Conservation (phyloP, 2,797 vertebrate genomes). For the Acanthis flammea region DNA sequence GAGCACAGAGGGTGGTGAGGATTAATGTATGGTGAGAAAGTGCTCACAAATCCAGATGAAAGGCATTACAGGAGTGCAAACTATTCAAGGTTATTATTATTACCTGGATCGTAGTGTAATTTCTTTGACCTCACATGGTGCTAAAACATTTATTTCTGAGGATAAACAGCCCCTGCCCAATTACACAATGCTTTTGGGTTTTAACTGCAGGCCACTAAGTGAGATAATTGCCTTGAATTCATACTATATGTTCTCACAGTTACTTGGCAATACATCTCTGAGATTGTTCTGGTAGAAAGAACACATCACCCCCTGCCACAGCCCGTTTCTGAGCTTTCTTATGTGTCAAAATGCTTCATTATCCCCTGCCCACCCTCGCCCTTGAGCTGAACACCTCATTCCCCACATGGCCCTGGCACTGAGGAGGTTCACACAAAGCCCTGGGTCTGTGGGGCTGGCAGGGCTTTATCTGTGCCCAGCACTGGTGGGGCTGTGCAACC, state of each 20-base stretch:
- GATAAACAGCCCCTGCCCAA: slow-evolving; percentile 59
- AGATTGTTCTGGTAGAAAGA: slow-evolving; percentile 53
- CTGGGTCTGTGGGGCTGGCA: not conserved
- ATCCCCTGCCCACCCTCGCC: slow-evolving; percentile 1
- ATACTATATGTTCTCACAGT: slow-evolving; percentile 56
- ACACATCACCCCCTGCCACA: slow-evolving; percentile 45
- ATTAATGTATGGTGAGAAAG: slow-evolving; percentile 63
- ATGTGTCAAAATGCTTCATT: slow-evolving; percentile 48
- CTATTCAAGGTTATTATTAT: slow-evolving; percentile 63
- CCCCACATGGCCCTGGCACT: not conserved
- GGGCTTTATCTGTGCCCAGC: not conserved
- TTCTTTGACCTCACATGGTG: slow-evolving; percentile 61
- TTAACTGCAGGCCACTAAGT: slow-evolving; percentile 64
- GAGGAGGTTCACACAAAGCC: not conserved
- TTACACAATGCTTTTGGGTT: slow-evolving; percentile 60
- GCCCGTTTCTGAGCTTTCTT: slow-evolving; percentile 18
- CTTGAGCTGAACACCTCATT: not conserved
- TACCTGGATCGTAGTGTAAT: slow-evolving; percentile 47
- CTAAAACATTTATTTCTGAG: slow-evolving; percentile 57
- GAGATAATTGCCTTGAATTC: slow-evolving; percentile 62
- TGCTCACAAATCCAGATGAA: slow-evolving; percentile 49
- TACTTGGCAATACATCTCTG: slow-evolving; percentile 44
- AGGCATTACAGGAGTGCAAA: slow-evolving; percentile 40
- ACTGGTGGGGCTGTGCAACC: not conserved
- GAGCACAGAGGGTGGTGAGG: not conserved